A percentile compares a stretch with the other conserved stretches of the same genome.
Conservation (phyloP, 1,140 invertebrate species). For the Protaetia brevitarsis region DNA sequence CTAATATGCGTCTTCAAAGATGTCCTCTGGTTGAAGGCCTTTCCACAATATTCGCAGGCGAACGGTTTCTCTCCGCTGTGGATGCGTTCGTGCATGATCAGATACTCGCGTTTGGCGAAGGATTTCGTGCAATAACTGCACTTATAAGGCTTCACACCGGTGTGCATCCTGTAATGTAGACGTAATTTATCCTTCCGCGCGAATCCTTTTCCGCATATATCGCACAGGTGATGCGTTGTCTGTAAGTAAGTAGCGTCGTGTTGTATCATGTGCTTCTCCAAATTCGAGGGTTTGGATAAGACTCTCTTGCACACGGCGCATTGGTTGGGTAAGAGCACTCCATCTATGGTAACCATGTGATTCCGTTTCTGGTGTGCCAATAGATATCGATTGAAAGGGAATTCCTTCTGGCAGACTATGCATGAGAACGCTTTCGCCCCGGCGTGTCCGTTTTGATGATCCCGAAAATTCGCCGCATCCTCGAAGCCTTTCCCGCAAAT, state of each 20-base stretch:
- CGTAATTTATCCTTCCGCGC: slow-evolving; percentile 57
- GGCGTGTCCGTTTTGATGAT: slow-evolving; percentile 63
- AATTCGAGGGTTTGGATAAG: slow-evolving; percentile 32
- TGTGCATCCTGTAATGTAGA: slow-evolving; percentile 60
- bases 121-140: slow-evolving; percentile 59
- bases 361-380: slow-evolving; percentile 36
- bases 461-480: slow-evolving; percentile 38
- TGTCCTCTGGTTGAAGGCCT: slow-evolving; percentile 50
- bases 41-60: slow-evolving; percentile 52
- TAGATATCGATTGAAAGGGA: slow-evolving; percentile 40
- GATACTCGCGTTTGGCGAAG: slow-evolving; percentile 64
- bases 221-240: slow-evolving; percentile 51
- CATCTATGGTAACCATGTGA: slow-evolving; percentile 38
- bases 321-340: slow-evolving; percentile 36
- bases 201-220: slow-evolving; percentile 56
- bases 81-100: slow-evolving; percentile 68
- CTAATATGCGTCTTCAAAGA: slow-evolving; percentile 53
- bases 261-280: slow-evolving; percentile 32
- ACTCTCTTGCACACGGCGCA: slow-evolving; percentile 35
- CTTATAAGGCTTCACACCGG: slow-evolving; percentile 51
- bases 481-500: slow-evolving; percentile 54
- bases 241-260: not conserved
- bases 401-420: slow-evolving; percentile 38
- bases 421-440: slow-evolving; percentile 64
- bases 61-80: slow-evolving; percentile 61